Evolutionary conservation across 2,113 vertebrate species (phyloP), one percentile per base, ranked within the genome.

Genomic region (Trinectes maculatus): DNA sequence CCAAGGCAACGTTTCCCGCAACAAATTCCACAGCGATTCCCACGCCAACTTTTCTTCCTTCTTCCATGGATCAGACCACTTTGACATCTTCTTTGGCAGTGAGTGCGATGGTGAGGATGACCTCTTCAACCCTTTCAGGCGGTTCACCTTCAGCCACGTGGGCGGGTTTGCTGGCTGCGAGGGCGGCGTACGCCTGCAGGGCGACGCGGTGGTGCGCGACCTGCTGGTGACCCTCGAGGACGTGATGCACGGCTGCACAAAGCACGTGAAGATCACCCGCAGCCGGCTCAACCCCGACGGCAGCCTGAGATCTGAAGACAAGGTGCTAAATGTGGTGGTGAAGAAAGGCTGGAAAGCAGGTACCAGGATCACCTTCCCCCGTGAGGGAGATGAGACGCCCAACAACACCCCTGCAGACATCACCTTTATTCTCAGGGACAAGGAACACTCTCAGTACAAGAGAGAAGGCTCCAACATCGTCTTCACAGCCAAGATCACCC

Each of bases 341-440:
- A 96, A 98, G 86, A 98, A 94, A 77, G 97, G 97, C 6, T 98
- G 97, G 97, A 97, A 95, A 77, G 95, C 97, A 25, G 97, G 97
- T 26, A 99, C 97, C 63, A 97, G 94, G 92, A 98, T 98, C 89
- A 99, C 97, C 79, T 99, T 99, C 85, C 97, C 96, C 0, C 94
- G 94, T 62, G 96, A 98, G 88, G 96, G 97, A 0, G 96, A 98
- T 56, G 95, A 98, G 92, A 93, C 94, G 8, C 94, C 94, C 28
- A 93, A 91, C 85, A 95, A 89, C 64, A 93, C 94, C 79, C 94
- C 96, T 9, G 95, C 95, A 43, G 97, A 99, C 84, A 93, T 99
- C 87, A 95, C 96, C 85, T 98, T 99, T 86, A 87, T 98, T 33
- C 95, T 99, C 84, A 96, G 95, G 90, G 97, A 99, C 92, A 91